Base-by-base conservation (phyloP, 2,888 invertebrate species). In the Leptopilina syphax region DNA sequence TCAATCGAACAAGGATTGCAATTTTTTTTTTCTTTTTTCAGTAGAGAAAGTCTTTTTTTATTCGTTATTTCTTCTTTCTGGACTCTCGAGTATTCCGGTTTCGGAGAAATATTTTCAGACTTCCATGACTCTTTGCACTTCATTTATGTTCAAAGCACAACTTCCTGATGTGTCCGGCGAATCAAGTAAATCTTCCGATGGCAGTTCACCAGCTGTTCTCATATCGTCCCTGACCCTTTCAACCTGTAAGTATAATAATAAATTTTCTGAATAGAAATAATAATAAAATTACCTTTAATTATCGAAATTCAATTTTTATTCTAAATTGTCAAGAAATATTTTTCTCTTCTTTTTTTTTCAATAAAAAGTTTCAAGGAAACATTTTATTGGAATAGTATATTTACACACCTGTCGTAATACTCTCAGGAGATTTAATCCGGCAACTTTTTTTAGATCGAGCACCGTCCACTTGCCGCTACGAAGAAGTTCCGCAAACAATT, bases 401-500 rank as follows among this genome's bases (percentile, higher is more conserved):
- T 54, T 27, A 73, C 84, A 78, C 66, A 92, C 93, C 89, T 92
- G 88, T 77, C 87, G 86, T 65, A 95, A 93, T 10, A 95, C 95
- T 18, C 95, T 92, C 81, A 95, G 90, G 90, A 95, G 93, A 89
- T 95, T 95, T 50, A 94, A 92, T 0, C 95, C 95, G 10, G 95
- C 95, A 76, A 95, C 91, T 90, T 95, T 95, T 92, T 95, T 94
- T 83, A 95, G 91, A 87, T 95, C 95, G 83, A 93, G 93, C 4
- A 94, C 93, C 84, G 93, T 93, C 95, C 95, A 95, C 85, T 94
- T 94, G 3, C 94, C 94, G 80, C 94, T 94, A 65, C 94, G 93
- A 18, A 95, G 92, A 66, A 95, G 93, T 88, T 95, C 95, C 8
- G 94, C 95, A 85, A 96, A 95, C 79, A 96, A 91, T 85, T 94